A percentile compares a stretch with the other conserved stretches of the same genome.
Conservation (phyloP, 92 coral and sea anemone genomes). For the Porites evermanni region DNA sequence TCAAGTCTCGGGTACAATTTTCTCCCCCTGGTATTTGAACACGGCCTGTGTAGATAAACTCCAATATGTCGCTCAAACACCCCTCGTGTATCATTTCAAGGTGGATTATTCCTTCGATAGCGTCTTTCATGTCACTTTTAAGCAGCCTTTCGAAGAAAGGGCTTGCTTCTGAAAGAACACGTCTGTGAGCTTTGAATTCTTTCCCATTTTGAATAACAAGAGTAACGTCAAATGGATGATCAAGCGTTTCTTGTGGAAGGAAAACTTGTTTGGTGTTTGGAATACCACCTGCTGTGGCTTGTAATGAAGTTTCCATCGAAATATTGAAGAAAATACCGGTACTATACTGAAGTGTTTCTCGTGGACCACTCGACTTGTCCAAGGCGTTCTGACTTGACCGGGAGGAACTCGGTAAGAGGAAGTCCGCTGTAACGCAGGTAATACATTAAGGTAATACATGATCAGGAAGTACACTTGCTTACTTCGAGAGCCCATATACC, state of each 20-base stretch:
- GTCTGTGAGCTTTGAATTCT: background rate
- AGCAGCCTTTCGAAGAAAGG: background rate
- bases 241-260: background rate
- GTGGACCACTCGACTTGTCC: too few species aligned
- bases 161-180: background rate
- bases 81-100: background rate
- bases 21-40: background rate
- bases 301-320: background rate
- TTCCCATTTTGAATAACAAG: background rate
- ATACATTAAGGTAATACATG: too few species aligned
- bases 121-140: background rate
- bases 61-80: background rate
- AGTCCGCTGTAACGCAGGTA: too few species aligned
- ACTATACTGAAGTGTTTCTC: too few species aligned
- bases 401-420: too few species aligned
- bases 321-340: too few species aligned
- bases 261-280: background rate
- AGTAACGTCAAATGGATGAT: constrained; percentile 2
- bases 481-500: too few species aligned
- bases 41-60: background rate
- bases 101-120: background rate
- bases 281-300: background rate
- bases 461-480: too few species aligned
- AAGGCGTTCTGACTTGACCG: too few species aligned
- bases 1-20: background rate